phyloP scores from a whole-genome alignment of 64 coral and sea anemone genomes.

The Trachythela sp. region DNA sequence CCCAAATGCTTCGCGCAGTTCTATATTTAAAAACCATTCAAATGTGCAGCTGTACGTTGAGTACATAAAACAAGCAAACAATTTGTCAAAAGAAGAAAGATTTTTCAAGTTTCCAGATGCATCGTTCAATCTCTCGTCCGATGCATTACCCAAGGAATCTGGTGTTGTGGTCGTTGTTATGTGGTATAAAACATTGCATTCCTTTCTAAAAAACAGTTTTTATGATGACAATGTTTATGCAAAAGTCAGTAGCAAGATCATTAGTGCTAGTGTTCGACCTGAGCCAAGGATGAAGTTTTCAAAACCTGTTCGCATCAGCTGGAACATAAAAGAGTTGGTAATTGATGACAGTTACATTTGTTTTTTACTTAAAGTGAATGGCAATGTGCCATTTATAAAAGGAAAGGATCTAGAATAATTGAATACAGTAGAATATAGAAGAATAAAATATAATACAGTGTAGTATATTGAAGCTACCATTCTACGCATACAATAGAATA shows the following conservation, averaged over 20 bases:
- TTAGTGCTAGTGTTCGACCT: neutral
- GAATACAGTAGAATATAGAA: too few relatives aligned
- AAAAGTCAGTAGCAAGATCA: neutral
- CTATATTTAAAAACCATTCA: neutral
- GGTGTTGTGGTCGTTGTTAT: neutral
- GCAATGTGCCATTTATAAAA: too few relatives aligned
- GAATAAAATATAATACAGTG: too few relatives aligned
- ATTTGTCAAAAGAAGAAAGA: neutral
- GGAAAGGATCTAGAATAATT: too few relatives aligned
- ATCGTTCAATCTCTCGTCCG: neutral
- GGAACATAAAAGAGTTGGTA: neutral
- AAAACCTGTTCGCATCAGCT: neutral
- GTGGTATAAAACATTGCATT: neutral
- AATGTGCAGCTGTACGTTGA: neutral
- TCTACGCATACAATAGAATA: too few relatives aligned
- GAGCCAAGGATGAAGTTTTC: neutral
- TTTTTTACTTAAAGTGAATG: neutral
- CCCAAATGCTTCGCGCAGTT: neutral
- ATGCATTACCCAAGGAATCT: neutral
- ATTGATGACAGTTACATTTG: too few relatives aligned
- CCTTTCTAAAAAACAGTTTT: neutral
- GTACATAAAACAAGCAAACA: neutral
- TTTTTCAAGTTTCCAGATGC: neutral
- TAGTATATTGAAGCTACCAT: too few relatives aligned
- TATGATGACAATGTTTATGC: neutral